Conservation (phyloP, 2,113 vertebrate species). For the Fregata magnificens region DNA sequence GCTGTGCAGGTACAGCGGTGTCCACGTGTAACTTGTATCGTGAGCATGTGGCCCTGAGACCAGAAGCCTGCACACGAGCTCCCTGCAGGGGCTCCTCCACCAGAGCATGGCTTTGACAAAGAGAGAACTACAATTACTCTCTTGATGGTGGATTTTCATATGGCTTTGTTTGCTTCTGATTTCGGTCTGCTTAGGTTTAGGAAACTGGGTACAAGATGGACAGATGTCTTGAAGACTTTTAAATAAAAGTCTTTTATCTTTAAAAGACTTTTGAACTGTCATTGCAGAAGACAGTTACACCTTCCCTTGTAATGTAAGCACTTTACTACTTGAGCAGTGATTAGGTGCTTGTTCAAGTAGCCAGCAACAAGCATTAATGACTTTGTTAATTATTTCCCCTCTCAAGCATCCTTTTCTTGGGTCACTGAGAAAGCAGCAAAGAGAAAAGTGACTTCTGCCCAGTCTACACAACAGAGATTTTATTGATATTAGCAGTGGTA, state of each 20-base stretch:
- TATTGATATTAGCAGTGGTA: not conserved
- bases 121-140: not conserved
- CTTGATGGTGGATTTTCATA: not conserved
- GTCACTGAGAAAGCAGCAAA: not conserved
- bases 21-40: accelerated
- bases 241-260: not conserved
- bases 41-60: accelerated
- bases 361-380: not conserved
- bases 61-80: accelerated
- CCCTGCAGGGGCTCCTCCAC: not conserved
- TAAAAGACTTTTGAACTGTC: not conserved
- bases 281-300: not conserved
- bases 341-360: not conserved
- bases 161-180: not conserved
- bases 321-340: not conserved
- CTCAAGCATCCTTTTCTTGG: not conserved
- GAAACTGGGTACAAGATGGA: not conserved
- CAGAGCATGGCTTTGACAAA: not conserved
- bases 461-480: not conserved
- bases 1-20: no score
- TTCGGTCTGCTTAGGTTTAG: not conserved
- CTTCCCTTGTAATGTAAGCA: not conserved
- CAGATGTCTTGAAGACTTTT: not conserved
- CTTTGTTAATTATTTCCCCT: not conserved
- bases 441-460: not conserved